Percentiles rank a stretch among this genome's conserved stretches.
These are phyloP conservation scores for Taxidea taxus DNA, from an alignment of 2,113 vertebrate species.

Conservation along the genomic window DNA sequence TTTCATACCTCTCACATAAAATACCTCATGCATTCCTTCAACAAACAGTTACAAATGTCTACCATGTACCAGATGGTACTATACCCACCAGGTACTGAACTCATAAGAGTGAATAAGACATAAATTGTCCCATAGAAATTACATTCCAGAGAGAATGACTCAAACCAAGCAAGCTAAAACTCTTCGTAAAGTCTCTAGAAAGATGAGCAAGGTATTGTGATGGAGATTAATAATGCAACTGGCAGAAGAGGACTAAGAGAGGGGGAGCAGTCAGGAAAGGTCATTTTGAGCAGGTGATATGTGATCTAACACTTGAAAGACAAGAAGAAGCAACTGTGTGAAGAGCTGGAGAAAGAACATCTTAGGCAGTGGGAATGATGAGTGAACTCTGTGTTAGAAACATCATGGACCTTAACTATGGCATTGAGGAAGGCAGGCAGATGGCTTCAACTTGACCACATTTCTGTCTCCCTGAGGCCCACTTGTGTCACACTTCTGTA, in stretches of 20 bases:
- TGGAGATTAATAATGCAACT: background rate
- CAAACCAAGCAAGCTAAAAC: background rate
- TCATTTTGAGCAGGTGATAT: background rate
- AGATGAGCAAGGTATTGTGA: background rate
- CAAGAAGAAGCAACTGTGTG: background rate
- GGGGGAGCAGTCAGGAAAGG: background rate
- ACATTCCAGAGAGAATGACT: background rate
- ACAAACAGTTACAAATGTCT: background rate
- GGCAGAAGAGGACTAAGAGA: background rate
- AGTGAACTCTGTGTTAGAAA: background rate
- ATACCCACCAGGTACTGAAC: background rate
- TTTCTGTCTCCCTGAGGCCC: background rate
- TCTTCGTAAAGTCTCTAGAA: background rate
- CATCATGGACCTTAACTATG: background rate
- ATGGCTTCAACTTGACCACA: background rate
- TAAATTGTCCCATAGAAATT: background rate
- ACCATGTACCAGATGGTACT: background rate
- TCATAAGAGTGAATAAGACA: background rate
- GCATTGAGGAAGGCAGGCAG: background rate
- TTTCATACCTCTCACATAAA: background rate
- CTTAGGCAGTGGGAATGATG: background rate
- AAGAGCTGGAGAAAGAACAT: background rate
- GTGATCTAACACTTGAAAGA: background rate
- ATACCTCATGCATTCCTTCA: background rate
- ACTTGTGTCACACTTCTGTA: background rate